phyloP scores from a whole-genome alignment of 2,113 vertebrate species.

The Azemiops feae region DNA sequence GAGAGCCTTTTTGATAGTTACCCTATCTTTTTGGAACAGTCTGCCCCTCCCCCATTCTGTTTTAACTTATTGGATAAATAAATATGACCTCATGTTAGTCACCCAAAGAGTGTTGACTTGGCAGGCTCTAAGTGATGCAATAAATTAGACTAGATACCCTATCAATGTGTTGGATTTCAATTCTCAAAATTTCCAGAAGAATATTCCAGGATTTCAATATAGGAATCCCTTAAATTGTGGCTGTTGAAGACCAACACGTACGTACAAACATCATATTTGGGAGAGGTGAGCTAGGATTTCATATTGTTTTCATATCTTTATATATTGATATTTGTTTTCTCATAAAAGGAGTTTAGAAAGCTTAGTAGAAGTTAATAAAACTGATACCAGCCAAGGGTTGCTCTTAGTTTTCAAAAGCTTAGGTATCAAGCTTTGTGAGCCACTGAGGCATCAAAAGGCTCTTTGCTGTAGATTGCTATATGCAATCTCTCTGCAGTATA shows the following conservation, averaged over 20 bases:
- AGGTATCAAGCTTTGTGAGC: background rate
- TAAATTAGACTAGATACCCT: background rate
- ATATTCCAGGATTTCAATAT: background rate
- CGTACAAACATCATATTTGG: background rate
- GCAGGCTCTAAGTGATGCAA: background rate
- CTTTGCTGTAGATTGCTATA: background rate
- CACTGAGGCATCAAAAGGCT: background rate
- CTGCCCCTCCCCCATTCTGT: background rate
- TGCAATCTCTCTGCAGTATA: background rate
- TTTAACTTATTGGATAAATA: background rate
- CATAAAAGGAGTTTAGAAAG: background rate
- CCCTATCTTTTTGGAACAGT: background rate
- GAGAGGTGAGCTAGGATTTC: background rate
- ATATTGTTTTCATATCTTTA: background rate
- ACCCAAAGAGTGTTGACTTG: background rate
- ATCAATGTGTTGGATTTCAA: background rate
- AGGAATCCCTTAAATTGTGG: background rate
- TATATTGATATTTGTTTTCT: background rate
- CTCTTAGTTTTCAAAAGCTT: background rate
- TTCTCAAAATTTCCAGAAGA: background rate
- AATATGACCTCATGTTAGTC: no score
- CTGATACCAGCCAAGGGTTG: background rate
- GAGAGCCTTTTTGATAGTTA: background rate
- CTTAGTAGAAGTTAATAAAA: background rate
- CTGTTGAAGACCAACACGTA: background rate